Evolutionary conservation across 2,797 vertebrate genomes (phyloP).

Genomic region (Sarcophilus harrisii): DNA sequence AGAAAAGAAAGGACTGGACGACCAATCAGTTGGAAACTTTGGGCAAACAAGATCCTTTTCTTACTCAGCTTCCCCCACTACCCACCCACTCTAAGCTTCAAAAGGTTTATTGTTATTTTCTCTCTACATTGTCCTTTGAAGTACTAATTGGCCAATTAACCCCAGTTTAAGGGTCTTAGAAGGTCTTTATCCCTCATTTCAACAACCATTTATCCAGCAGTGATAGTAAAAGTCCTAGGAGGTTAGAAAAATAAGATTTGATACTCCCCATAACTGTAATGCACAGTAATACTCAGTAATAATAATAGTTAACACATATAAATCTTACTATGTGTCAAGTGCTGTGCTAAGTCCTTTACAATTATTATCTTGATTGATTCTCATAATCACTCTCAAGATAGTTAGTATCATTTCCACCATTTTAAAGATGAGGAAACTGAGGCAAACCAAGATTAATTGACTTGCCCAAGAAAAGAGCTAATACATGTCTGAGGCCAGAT

Average conservation of each 20-base stretch:
- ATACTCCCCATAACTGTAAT: neutral
- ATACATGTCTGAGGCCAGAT: too few relatives aligned
- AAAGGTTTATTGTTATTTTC: slow-evolving; percentile 15
- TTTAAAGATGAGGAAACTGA: neutral
- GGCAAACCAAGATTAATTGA: neutral
- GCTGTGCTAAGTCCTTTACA: neutral
- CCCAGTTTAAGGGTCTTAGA: neutral
- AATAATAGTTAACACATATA: neutral
- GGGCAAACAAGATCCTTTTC: neutral
- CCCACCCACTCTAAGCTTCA: slow-evolving; percentile 10
- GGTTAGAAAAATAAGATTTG: neutral
- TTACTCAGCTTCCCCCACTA: neutral
- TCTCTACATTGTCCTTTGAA: slow-evolving; percentile 50
- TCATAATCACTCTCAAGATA: neutral
- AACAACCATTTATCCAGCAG: neutral
- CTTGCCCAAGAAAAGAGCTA: neutral
- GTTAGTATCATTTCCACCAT: neutral
- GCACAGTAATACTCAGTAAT: neutral
- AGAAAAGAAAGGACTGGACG: neutral
- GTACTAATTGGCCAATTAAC: slow-evolving; percentile 46
- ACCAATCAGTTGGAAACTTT: neutral
- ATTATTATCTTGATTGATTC: neutral
- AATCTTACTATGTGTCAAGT: neutral
- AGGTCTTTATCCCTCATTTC: slow-evolving; percentile 36
- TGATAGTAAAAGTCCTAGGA: neutral